phyloP scores from a whole-genome alignment of 2,888 invertebrate genomes.

The Resseliella maxima region DNA sequence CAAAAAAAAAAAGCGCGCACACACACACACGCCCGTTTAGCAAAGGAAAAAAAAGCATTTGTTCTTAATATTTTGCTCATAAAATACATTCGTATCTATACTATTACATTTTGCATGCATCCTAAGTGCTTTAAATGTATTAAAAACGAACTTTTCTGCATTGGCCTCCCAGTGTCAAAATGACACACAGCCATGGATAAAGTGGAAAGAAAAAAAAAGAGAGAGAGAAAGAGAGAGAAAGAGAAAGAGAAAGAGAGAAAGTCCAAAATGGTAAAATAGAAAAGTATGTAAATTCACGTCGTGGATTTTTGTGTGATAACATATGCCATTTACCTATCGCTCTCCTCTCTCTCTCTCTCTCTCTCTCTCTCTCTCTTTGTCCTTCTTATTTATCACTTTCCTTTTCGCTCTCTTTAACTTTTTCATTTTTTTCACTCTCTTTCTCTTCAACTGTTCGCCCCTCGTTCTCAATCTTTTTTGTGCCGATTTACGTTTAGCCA shows the following conservation, averaged over 20 bases:
- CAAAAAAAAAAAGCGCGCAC: neutral
- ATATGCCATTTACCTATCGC: neutral
- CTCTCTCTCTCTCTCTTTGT: neutral
- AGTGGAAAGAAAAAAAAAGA: neutral
- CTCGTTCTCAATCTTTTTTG: no score
- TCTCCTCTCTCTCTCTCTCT: neutral
- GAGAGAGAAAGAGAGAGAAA: neutral
- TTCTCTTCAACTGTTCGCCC: neutral
- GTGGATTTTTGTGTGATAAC: constrained; percentile 53
- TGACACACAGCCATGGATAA: no score
- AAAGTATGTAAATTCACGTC: constrained; percentile 45
- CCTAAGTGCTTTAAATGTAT: constrained; percentile 47
- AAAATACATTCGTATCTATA: constrained; percentile 23
- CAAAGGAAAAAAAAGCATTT: neutral
- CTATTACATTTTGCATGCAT: constrained; percentile 51
- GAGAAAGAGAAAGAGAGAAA: neutral
- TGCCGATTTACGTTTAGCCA: no score
- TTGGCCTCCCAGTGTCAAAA: no score
- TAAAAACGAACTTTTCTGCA: neutral
- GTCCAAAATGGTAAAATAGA: constrained; percentile 23
- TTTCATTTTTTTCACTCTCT: neutral
- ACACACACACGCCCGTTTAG: neutral
- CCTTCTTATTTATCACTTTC: neutral
- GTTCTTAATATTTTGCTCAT: constrained; percentile 54
- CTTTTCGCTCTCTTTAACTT: no score